phyloP scores from a whole-genome alignment of 2,888 invertebrate genomes.

The Oegoconia quadripuncta region DNA sequence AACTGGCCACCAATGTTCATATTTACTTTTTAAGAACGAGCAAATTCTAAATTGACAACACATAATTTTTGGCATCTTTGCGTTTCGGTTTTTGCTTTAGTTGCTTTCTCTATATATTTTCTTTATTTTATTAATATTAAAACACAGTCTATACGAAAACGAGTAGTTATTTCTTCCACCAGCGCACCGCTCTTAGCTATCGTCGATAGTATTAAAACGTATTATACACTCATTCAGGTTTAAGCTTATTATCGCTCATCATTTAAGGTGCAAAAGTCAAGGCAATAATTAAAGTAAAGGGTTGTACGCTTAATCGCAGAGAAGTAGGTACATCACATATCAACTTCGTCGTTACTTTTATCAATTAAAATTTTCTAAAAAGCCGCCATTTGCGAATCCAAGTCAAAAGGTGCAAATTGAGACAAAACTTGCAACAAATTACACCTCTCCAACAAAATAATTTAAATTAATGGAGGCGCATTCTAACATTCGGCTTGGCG shows the following conservation, averaged over 20 bases:
- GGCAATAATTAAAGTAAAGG: conserved; percentile 40
- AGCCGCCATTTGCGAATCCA: conserved; percentile 36
- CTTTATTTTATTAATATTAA: too few species aligned
- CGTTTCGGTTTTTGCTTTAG: too few species aligned
- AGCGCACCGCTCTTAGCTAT: not conserved
- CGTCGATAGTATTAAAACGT: conserved; percentile 13
- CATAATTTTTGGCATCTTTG: too few species aligned
- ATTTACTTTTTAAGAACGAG: too few species aligned
- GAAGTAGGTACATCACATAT: conserved; percentile 46
- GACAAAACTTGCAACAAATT: conserved; percentile 49
- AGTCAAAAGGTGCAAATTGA: conserved; percentile 31
- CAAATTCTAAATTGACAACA: too few species aligned
- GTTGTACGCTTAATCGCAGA: conserved; percentile 38
- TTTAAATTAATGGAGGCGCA: conserved; percentile 50
- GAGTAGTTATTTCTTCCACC: too few species aligned
- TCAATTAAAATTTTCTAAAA: conserved; percentile 33
- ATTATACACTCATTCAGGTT: conserved; percentile 24
- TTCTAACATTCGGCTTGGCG: conserved; percentile 38
- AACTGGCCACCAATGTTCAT: too few species aligned
- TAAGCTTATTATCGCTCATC: conserved; percentile 30
- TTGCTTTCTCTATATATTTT: too few species aligned
- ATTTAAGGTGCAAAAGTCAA: conserved; percentile 33
- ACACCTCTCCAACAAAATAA: conserved; percentile 40
- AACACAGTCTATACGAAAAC: too few species aligned
- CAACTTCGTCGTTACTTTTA: conserved; percentile 10